Evolutionary conservation across 2,113 vertebrate species (phyloP).

Genomic region (Thamnophis sirtalis): DNA sequence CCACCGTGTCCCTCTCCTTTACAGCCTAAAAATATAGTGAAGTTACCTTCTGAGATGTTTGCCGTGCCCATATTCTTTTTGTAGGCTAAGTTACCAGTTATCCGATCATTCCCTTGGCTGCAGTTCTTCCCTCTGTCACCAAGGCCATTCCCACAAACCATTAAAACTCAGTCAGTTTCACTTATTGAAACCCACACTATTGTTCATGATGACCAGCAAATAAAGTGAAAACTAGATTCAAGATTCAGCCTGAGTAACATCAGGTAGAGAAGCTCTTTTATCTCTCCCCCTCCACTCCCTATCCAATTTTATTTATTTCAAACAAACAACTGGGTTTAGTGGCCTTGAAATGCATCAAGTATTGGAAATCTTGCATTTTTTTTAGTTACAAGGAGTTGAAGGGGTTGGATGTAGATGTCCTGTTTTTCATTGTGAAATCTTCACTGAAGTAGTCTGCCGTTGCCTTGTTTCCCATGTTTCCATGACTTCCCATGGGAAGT

Average conservation of each 20-base stretch:
- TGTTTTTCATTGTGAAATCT: neutral
- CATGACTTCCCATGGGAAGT: neutral
- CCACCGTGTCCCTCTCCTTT: neutral
- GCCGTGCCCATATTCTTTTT: neutral
- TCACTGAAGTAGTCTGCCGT: neutral
- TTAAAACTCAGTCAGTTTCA: neutral
- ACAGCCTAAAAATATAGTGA: neutral
- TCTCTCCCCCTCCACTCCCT: neutral
- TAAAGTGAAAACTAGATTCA: neutral
- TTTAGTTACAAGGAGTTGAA: neutral
- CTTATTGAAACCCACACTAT: neutral
- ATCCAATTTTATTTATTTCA: neutral
- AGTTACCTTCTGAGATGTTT: neutral
- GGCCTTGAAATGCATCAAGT: neutral
- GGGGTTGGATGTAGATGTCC: neutral
- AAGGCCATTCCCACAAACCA: neutral
- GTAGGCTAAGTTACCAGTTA: neutral
- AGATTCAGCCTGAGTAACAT: neutral
- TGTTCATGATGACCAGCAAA: neutral
- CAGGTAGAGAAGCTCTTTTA: neutral
- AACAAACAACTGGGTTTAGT: neutral
- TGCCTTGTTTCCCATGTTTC: neutral
- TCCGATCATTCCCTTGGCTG: neutral
- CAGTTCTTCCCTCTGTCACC: neutral
- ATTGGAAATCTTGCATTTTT: neutral